These are phyloP conservation scores for Acanthochromis polyacanthus DNA, from an alignment of 2,113 vertebrate species.

Conservation along the genomic window DNA sequence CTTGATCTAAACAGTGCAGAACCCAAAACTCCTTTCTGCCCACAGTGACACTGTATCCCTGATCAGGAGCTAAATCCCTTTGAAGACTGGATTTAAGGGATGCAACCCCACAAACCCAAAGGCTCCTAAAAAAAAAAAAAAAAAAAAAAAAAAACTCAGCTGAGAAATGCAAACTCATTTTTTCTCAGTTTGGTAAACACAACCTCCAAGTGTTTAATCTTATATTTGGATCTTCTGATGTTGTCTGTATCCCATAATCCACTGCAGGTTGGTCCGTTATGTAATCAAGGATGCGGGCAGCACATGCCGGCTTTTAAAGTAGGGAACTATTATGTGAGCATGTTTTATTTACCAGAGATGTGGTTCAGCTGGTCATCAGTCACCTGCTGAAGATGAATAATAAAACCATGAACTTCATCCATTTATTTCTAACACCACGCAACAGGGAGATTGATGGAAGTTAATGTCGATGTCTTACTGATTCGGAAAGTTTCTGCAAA, in stretches of 20 bases:
- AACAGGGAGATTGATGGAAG: background rate
- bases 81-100: background rate
- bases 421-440: background rate
- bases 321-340: background rate
- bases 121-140: background rate
- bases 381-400: background rate
- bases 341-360: background rate
- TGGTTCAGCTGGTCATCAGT: background rate
- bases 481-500: conserved; percentile 6
- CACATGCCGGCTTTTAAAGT: background rate
- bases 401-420: background rate
- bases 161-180: background rate
- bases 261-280: background rate
- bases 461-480: background rate
- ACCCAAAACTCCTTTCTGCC: conserved; percentile 19
- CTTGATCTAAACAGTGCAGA: conserved; percentile 19
- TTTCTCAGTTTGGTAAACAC: background rate
- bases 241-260: background rate
- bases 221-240: background rate
- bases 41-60: conserved; percentile 2
- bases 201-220: conserved; percentile 8
- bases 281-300: background rate
- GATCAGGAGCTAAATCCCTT: background rate
- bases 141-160: background rate
- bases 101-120: background rate